A percentile compares a stretch with the other conserved stretches of the same genome.
phyloP scores from a whole-genome alignment of 2,888 invertebrate genomes.

The Liodrosophila aerea region DNA sequence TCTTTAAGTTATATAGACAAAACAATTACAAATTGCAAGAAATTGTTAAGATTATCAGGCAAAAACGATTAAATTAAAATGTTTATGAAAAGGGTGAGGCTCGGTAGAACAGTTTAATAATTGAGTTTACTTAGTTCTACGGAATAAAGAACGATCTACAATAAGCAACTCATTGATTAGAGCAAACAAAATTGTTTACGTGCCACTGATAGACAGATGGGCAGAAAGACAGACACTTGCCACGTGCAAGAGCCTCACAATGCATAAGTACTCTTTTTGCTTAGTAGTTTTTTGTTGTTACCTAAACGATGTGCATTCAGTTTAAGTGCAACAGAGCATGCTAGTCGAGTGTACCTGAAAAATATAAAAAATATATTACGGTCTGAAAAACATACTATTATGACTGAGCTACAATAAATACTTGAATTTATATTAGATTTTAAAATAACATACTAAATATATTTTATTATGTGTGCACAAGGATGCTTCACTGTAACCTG shows the following conservation, averaged over 20 bases:
- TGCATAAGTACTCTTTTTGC: background rate
- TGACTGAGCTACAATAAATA: too few species aligned
- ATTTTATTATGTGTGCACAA: too few species aligned
- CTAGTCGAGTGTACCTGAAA: too few species aligned
- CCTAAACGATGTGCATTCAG: too few species aligned
- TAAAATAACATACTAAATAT: too few species aligned
- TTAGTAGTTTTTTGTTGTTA: too few species aligned
- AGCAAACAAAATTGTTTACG: slow-evolving; percentile 15
- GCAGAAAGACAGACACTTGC: background rate
- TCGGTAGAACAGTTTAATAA: slow-evolving; percentile 50
- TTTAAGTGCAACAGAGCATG: too few species aligned
- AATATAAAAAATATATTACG: too few species aligned
- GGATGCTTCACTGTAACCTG: too few species aligned
- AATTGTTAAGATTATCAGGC: slow-evolving; percentile 81
- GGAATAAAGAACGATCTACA: slow-evolving; percentile 7
- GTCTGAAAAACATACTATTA: too few species aligned
- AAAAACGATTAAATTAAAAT: slow-evolving; percentile 75
- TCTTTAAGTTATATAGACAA: slow-evolving; percentile 81
- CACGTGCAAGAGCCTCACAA: too few species aligned
- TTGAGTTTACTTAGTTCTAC: slow-evolving; percentile 29
- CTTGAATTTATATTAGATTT: too few species aligned
- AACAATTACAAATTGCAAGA: slow-evolving; percentile 82
- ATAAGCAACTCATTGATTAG: slow-evolving; percentile 42
- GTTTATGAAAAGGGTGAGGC: slow-evolving; percentile 4
- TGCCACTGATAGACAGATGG: background rate